These are phyloP conservation scores for Diaphora mendica DNA, from an alignment of 2,888 invertebrate genomes.

Conservation along the genomic window DNA sequence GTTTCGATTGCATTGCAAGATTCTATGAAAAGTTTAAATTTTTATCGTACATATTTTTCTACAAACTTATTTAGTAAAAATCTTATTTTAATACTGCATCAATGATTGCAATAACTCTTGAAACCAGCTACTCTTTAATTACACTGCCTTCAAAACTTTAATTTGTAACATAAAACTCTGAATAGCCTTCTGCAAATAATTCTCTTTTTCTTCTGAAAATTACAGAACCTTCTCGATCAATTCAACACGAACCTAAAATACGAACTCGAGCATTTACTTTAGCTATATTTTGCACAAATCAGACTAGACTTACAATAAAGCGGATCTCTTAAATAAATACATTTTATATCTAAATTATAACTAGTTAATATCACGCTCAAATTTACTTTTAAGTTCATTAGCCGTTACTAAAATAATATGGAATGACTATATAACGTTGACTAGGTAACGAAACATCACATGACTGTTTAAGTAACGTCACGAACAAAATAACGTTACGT, in stretches of 20 bases:
- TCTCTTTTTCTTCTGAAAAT: slow-evolving; percentile 18
- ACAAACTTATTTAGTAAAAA: neutral
- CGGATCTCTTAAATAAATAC: slow-evolving; percentile 63
- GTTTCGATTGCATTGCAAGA: slow-evolving; percentile 33
- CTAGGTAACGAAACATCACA: slow-evolving; percentile 45
- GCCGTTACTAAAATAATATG: slow-evolving; percentile 43
- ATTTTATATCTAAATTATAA: slow-evolving; percentile 65
- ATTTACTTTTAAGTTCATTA: slow-evolving; percentile 56
- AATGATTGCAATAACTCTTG: neutral
- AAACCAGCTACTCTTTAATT: neutral
- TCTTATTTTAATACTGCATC: slow-evolving; percentile 14
- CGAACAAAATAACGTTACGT: neutral
- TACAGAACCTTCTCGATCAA: slow-evolving; percentile 33
- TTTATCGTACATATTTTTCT: neutral
- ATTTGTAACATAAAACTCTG: neutral
- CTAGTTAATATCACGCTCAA: slow-evolving; percentile 78
- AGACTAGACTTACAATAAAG: slow-evolving; percentile 74
- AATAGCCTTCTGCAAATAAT: neutral
- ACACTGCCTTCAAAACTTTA: neutral
- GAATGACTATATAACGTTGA: slow-evolving; percentile 52
- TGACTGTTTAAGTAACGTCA: slow-evolving; percentile 15
- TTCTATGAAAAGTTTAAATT: slow-evolving; percentile 13
- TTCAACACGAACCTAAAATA: slow-evolving; percentile 22
- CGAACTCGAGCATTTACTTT: slow-evolving; percentile 47
- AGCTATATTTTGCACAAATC: slow-evolving; percentile 61